Evolutionary conservation across 2,888 invertebrate genomes (phyloP).

Genomic region (Apamea anceps): DNA sequence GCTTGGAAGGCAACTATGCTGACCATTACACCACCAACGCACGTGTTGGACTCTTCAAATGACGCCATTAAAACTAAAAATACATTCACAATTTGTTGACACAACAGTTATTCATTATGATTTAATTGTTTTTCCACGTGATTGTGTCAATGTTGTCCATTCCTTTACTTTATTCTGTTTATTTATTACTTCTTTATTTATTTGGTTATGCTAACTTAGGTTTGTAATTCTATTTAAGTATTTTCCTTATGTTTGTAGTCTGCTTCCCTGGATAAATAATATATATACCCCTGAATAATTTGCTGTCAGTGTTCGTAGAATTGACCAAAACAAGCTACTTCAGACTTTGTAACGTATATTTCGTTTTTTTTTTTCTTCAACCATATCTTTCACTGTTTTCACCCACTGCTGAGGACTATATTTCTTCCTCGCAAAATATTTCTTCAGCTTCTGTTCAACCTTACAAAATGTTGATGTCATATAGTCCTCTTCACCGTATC

Average conservation of each 20-base stretch:
- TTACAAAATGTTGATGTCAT: neutral
- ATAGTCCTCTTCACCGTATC: too few relatives aligned
- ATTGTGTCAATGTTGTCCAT: constrained; percentile 22
- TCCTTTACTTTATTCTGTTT: neutral
- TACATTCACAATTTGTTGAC: constrained; percentile 23
- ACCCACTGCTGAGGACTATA: neutral
- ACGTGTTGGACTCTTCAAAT: constrained; percentile 13
- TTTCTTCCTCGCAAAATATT: neutral
- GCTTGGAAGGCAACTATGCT: constrained; percentile 91
- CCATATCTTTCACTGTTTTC: neutral
- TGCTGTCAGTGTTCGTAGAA: neutral
- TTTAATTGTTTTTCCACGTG: constrained; percentile 20
- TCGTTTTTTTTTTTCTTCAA: neutral
- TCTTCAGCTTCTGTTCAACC: neutral
- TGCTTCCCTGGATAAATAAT: neutral
- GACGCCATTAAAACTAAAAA: constrained; percentile 23
- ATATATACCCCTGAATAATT: neutral
- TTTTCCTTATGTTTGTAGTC: constrained; percentile 28
- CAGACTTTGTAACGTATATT: neutral
- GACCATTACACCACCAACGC: constrained; percentile 91
- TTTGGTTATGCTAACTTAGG: constrained; percentile 6
- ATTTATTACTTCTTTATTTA: constrained; percentile 8
- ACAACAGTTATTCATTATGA: constrained; percentile 24
- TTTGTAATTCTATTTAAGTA: neutral
- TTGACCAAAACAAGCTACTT: neutral